Evolutionary conservation across 2,888 invertebrate genomes (phyloP), one percentile per base, ranked within the genome.

Genomic region (Lacanobia wlatinum): DNA sequence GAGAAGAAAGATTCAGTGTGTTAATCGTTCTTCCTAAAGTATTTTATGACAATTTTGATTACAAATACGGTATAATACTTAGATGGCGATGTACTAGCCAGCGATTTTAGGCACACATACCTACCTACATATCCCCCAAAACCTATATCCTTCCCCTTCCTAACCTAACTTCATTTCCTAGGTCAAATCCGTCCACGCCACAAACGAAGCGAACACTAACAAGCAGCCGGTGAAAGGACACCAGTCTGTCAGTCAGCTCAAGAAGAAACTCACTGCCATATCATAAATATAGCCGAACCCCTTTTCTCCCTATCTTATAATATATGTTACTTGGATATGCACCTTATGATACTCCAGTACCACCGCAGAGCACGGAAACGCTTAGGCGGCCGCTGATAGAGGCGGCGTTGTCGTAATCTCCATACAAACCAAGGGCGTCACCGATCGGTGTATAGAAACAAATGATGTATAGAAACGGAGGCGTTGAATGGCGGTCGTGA

Each of bases 121-220:
- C 14, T 7, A 48, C 7, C 48, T 23, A 48, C n/a, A 8, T 14
- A 10, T 12, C 61, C 18, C n/a, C 40, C 6, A 40, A 50, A 66
- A 38, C 9, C 34, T 40, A 43, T 23, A 28, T 23, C 62, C 62
- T 73, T 75, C 64, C 78, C 64, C 73, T 72, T 72, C 82, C 61
- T 77, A 80, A 79, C 58, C 21, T 52, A 6, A 1, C 55, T 52
- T 82, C 66, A 75, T 76, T 75, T 80, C 81, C 80, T 87, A 94
- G 94, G 94, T 93, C 82, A 94, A 94, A 84, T 92, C 93, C 4
- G 88, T 90, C 78, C 86, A 97, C 69, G 97, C 97, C 34, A 96
- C 96, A 61, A 95, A 96, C 90, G 94, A 88, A 56, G 87, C 90
- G 62, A 87, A 86, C 73, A 89, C 85, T 85, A 93, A 87, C 90